Percentiles rank a stretch among this genome's conserved stretches.
phyloP scores from a whole-genome alignment of 2,888 invertebrate species.

The Dinocampus coccinellae region DNA sequence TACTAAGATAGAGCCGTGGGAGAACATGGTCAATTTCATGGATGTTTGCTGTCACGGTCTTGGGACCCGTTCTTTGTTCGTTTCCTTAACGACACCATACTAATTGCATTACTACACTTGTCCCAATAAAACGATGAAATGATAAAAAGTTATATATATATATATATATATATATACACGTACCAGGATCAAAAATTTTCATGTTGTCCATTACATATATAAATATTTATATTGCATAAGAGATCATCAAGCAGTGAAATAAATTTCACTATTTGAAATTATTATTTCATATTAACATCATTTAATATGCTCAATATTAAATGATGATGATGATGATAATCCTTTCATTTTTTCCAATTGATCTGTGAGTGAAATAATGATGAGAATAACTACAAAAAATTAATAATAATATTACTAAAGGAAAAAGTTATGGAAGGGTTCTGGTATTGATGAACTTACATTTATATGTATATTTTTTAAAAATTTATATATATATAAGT shows the following conservation, averaged over 20 bases:
- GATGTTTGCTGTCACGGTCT: slow-evolving; percentile 60
- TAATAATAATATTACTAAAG: slow-evolving; percentile 33
- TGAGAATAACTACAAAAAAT: too few relatives aligned
- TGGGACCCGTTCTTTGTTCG: slow-evolving; percentile 49
- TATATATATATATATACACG: too few relatives aligned
- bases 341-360: too few relatives aligned
- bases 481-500: slow-evolving; percentile 16
- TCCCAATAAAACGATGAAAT: background rate
- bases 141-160: background rate
- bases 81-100: slow-evolving; percentile 48
- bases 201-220: too few relatives aligned
- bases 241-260: too few relatives aligned
- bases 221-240: too few relatives aligned
- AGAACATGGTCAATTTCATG: slow-evolving; percentile 61
- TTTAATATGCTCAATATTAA: too few relatives aligned
- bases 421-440: slow-evolving; percentile 25
- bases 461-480: background rate
- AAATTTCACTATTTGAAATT: too few relatives aligned
- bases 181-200: too few relatives aligned
- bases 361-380: too few relatives aligned
- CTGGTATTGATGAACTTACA: slow-evolving; percentile 31
- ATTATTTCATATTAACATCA: too few relatives aligned
- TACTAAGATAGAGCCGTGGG: slow-evolving; percentile 52
- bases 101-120: slow-evolving; percentile 54
- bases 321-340: too few relatives aligned